These are phyloP conservation scores for Actias luna DNA, from an alignment of 2,888 invertebrate genomes.

Conservation along the genomic window DNA sequence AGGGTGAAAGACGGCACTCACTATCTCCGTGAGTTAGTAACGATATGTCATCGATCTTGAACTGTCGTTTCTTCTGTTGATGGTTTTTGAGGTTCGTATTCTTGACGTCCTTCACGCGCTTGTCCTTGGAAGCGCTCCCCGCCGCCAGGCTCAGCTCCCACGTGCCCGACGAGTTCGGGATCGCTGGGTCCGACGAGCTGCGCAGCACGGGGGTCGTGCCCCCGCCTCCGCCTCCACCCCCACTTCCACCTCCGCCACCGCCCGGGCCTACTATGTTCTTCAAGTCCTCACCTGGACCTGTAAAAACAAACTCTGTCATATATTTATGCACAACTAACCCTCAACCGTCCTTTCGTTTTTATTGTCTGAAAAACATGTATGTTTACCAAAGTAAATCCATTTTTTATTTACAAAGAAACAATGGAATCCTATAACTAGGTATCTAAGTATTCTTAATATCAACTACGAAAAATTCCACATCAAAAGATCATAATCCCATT, in stretches of 20 bases:
- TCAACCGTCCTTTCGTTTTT: too few relatives aligned
- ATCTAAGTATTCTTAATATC: too few relatives aligned
- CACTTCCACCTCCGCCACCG: conserved; percentile 21
- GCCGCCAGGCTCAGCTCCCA: conserved; percentile 92
- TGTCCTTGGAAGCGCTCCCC: conserved; percentile 93
- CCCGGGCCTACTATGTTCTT: background rate
- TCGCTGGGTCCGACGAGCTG: conserved; percentile 88
- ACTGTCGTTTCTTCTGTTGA: conserved; percentile 61
- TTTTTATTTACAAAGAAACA: too few relatives aligned
- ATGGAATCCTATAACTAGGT: too few relatives aligned
- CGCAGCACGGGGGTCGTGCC: conserved; percentile 78
- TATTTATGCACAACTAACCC: too few relatives aligned
- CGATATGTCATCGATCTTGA: conserved; percentile 47
- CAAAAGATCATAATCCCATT: too few relatives aligned
- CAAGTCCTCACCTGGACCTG: background rate
- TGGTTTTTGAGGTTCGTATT: conserved; percentile 80
- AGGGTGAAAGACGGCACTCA: background rate
- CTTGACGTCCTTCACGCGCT: conserved; percentile 91
- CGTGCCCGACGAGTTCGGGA: conserved; percentile 91
- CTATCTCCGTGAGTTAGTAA: background rate
- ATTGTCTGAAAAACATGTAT: too few relatives aligned
- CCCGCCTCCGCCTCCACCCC: too few relatives aligned
- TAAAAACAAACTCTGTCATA: too few relatives aligned
- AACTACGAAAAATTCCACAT: too few relatives aligned
- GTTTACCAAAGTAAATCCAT: too few relatives aligned